Evolutionary conservation across 53 echinoderm and acorn worm genomes (phyloP), one percentile per base, ranked within the genome.

Genomic region (Mesocentrotus franciscanus): DNA sequence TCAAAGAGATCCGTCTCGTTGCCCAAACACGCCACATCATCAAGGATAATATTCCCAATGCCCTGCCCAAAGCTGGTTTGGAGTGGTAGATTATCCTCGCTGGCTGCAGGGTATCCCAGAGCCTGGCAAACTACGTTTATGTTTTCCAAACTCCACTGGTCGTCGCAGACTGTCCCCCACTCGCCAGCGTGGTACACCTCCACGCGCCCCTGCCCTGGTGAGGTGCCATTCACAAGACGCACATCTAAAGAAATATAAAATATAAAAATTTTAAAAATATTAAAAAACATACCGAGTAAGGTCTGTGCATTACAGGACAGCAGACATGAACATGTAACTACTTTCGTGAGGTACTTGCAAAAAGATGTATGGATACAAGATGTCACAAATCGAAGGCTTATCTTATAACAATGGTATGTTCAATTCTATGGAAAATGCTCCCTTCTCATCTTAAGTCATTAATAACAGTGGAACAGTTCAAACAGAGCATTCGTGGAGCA

Each of bases 41-140:
- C 93, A 35, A 93, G 58, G 33, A 93, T 93, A 36, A 93, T 93
- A 10, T 59, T 17, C 5, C 59, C 35, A 0, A 62, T 55, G 35
- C 93, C 93, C 39, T 78, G 11, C 8, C 93, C 93, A 33, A 79
- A 93, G 93, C 93, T 93, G 30, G 81, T 17, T n/a, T 91, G 91
- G 56, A 55, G 36, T 26, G 92, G 92, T 13, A 92, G 71, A 58
- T 71, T 92, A 55, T 92, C 92, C 29, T 49, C 74, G 5, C 76
- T 92, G 57, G 92, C 92, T 92, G 56, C 92, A 55, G 92, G 92
- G 92, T 92, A 92, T 20, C 92, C 92, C 27, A 92, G 26, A 9
- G 75, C 76, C 42, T 72, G 92, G 56, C 92, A 92, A 4, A 92
- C 92, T 12, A 92, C 92, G 75, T 92, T 92, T 57, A 29, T 75